Conservation (phyloP, 2,888 invertebrate genomes). For the Gasteruption jaculator region DNA sequence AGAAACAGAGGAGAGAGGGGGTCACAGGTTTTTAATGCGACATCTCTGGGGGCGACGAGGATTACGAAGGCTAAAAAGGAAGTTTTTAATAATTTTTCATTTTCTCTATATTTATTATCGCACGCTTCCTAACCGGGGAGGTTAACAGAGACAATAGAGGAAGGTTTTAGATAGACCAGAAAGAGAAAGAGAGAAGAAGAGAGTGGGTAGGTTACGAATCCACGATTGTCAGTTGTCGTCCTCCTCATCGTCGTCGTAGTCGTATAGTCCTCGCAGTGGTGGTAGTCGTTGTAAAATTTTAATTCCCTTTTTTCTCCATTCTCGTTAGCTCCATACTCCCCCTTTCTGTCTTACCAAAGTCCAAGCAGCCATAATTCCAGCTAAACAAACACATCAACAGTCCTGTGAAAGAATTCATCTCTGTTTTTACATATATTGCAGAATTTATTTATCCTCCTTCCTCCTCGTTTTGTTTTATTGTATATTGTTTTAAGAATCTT, state of each 20-base stretch:
- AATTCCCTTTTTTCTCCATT: constrained; percentile 33
- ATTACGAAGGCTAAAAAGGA: constrained; percentile 52
- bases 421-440: no score
- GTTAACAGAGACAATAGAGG: constrained; percentile 42
- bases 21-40: constrained; percentile 48
- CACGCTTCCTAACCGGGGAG: constrained; percentile 46
- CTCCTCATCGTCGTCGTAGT: background rate
- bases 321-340: constrained; percentile 11
- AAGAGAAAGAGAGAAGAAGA: constrained; percentile 17
- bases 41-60: constrained; percentile 50
- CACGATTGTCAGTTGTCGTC: constrained; percentile 31
- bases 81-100: constrained; percentile 53
- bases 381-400: no score
- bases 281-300: constrained; percentile 43
- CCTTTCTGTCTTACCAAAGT: constrained; percentile 22
- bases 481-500: no score
- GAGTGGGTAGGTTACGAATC: constrained; percentile 27
- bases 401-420: no score
- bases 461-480: no score
- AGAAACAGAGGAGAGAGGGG: constrained; percentile 18
- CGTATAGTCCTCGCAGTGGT: no score
- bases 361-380: no score
- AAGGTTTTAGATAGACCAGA: constrained; percentile 22
- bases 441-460: no score
- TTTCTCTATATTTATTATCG: constrained; percentile 53